Conservation (phyloP, 2,797 vertebrate genomes). For the Meriones psammophilus region DNA sequence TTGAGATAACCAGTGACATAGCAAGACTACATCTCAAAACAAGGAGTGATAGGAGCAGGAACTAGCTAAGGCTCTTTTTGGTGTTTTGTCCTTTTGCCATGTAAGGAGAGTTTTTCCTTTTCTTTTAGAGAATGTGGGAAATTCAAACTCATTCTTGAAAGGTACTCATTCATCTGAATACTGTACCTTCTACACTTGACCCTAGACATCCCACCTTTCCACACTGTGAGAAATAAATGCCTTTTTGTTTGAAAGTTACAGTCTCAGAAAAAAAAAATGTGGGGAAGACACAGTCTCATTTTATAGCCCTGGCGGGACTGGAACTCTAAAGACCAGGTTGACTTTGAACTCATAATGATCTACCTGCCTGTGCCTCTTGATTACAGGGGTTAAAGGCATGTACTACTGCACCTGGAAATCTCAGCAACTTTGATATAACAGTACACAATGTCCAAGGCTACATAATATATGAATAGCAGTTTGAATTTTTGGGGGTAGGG, state of each 20-base stretch:
- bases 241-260: background rate
- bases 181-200: background rate
- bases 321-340: background rate
- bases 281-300: background rate
- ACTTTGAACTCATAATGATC: background rate
- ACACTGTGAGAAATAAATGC: background rate
- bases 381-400: background rate
- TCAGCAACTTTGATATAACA: background rate
- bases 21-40: background rate
- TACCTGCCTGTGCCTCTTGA: background rate
- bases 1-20: no score
- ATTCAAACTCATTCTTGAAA: background rate
- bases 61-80: background rate
- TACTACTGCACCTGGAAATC: background rate
- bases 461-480: accelerated
- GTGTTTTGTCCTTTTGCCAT: background rate
- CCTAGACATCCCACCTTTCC: background rate
- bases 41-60: background rate
- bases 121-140: background rate
- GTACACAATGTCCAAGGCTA: background rate
- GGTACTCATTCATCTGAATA: background rate
- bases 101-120: background rate
- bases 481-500: background rate
- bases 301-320: background rate
- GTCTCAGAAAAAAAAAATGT: background rate